phyloP scores from a whole-genome alignment of 2,888 invertebrate genomes.

The Eubasilissa splendida region DNA sequence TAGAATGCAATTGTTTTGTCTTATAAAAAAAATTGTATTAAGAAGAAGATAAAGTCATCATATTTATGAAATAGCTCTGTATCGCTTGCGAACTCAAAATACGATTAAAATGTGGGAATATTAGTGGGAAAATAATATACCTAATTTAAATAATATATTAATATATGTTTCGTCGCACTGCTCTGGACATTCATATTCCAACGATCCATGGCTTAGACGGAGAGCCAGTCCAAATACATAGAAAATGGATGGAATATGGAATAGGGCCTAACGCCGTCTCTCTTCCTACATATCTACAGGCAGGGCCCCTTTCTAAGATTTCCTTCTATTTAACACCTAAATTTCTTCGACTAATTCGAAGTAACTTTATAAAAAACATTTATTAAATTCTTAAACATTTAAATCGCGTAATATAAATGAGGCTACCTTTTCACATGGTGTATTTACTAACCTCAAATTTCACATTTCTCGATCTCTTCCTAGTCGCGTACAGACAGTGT shows the following conservation, averaged over 20 bases:
- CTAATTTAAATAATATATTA: not conserved
- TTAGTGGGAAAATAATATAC: too few species aligned
- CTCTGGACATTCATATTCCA: slow-evolving; percentile 40
- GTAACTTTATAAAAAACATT: too few species aligned
- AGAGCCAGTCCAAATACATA: slow-evolving; percentile 39
- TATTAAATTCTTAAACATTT: not conserved
- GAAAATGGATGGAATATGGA: slow-evolving; percentile 51
- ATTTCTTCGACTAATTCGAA: too few species aligned
- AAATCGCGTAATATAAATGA: not conserved
- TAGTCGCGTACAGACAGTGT: slow-evolving; percentile 3
- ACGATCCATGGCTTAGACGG: slow-evolving; percentile 37
- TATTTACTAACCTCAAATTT: not conserved
- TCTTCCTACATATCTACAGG: slow-evolving; percentile 9
- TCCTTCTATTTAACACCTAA: too few species aligned
- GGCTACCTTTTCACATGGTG: not conserved
- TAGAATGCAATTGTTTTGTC: too few species aligned
- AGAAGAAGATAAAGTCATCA: too few species aligned
- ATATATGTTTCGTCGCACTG: slow-evolving; percentile 15
- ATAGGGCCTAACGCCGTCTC: slow-evolving; percentile 42
- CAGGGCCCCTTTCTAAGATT: not conserved
- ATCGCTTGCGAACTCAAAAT: too few species aligned
- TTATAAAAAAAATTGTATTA: too few species aligned
- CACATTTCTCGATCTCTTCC: not conserved
- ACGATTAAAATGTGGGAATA: too few species aligned
- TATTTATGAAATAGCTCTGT: too few species aligned